Conservation (phyloP, 2,888 invertebrate species). For the Caenorhabditis becei region DNA sequence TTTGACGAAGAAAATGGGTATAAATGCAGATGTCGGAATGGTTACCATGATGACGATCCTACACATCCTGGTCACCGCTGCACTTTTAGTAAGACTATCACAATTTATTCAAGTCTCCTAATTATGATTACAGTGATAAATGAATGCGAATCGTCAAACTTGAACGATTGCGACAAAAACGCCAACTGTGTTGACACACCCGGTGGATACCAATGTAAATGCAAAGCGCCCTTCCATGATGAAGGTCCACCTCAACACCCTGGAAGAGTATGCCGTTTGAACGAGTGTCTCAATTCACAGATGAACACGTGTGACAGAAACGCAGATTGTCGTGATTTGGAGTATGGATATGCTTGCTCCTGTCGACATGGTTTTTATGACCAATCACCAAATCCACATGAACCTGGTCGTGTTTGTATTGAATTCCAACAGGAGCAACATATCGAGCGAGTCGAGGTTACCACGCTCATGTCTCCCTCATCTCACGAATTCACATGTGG, state of each 20-base stretch:
- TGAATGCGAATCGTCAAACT: constrained; percentile 79
- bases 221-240: constrained; percentile 76
- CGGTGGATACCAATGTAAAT: constrained; percentile 79
- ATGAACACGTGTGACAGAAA: constrained; percentile 78
- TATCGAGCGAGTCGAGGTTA: constrained; percentile 46
- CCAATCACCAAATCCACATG: constrained; percentile 74
- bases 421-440: constrained; percentile 67
- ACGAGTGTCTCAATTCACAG: constrained; percentile 74
- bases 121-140: constrained; percentile 76
- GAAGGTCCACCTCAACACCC: constrained; percentile 69
- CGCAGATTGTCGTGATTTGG: constrained; percentile 77
- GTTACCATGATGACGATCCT: constrained; percentile 80
- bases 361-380: constrained; percentile 79
- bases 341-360: constrained; percentile 76
- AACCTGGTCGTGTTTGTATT: constrained; percentile 79
- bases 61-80: constrained; percentile 79
- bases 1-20: constrained; percentile 79
- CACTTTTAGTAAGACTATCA: constrained; percentile 70
- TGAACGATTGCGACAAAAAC: constrained; percentile 81
- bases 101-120: neutral
- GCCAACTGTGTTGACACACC: constrained; percentile 79
- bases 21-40: constrained; percentile 74
- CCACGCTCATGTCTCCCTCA: constrained; percentile 29
- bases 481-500: constrained; percentile 74
- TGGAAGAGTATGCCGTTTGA: constrained; percentile 79